Evolutionary conservation across 1,140 invertebrate genomes (phyloP), one percentile per base, ranked within the genome.

Genomic region (Hylaeus volcanicus): DNA sequence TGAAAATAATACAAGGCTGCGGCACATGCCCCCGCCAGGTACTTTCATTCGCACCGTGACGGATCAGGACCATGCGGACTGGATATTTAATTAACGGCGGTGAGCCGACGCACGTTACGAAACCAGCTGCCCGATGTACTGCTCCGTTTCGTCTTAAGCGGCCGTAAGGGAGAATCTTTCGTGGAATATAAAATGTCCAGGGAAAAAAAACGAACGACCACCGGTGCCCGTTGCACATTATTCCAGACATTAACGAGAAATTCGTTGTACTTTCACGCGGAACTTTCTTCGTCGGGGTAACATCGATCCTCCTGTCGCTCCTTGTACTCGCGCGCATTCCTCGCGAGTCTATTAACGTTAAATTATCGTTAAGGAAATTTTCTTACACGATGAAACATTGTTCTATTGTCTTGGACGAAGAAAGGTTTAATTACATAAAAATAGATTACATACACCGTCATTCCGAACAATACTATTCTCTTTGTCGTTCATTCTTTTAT

Each of bases 81-180:
- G 79, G 85, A 87, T 88, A 88, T 89, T 89, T 90, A 89, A 89
- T 90, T 89, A 88, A 88, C 77, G 64, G 41, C 81, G 60, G 64
- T 85, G 73, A 83, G 84, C 83, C 74, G 85, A 53, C 71, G 63
- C 69, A 41, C 65, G 79, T 89, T 87, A 83, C 81, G 85, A 88
- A 84, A 87, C 72, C 81, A 75, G 80, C 72, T 75, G 81, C 65
- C 9, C 83, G 60, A 26, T 75, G 58, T 66, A n/a, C 61, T 65
- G 53, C 75, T 60, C 61, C 64, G 48, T 60, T 83, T 76, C 73
- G 39, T 75, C n/a, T 79, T 55, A 64, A 82, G 69, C 41, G 72
- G 69, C 37, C 60, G 41, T 39, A 72, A 56, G 56, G 53, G 48
- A 61, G 74, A 45, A 82, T 82, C 48, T 64, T 3, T 1, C 58